These are phyloP conservation scores for Abrostola triplasia DNA, from an alignment of 2,888 invertebrate species.

Conservation along the genomic window DNA sequence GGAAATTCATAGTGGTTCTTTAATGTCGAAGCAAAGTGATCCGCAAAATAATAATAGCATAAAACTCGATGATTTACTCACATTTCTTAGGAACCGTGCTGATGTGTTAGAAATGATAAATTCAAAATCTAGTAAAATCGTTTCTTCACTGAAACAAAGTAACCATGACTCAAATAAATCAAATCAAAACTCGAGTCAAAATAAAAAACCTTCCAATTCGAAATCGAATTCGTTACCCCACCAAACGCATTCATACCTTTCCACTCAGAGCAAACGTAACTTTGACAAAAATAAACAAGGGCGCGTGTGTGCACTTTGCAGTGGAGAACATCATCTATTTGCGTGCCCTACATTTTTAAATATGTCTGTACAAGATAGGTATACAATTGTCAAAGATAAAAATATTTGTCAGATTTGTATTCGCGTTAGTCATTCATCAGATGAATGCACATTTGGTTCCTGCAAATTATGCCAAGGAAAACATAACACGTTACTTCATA, in stretches of 20 bases:
- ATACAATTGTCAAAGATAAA: not conserved
- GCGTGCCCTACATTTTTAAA: not conserved
- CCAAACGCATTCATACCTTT: not conserved
- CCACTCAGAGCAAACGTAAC: not conserved
- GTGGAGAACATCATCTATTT: not conserved
- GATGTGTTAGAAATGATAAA: not conserved
- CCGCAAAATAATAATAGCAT: not conserved
- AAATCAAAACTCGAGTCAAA: too few species aligned
- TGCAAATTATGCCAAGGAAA: not conserved
- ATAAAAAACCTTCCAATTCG: not conserved
- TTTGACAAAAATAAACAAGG: not conserved
- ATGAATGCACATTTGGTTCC: not conserved
- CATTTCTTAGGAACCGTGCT: not conserved
- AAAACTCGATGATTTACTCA: not conserved
- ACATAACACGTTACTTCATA: not conserved
- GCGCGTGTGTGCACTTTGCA: not conserved
- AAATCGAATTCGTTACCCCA: not conserved
- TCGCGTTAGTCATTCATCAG: not conserved
- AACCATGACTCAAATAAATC: not conserved
- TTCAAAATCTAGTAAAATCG: not conserved
- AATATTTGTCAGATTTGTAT: not conserved
- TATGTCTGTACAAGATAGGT: not conserved
- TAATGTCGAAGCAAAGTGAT: not conserved
- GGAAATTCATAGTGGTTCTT: not conserved
- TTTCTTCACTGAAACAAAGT: not conserved